Base-by-base conservation (phyloP, 2,113 vertebrate species). In the Scortum barcoo region DNA sequence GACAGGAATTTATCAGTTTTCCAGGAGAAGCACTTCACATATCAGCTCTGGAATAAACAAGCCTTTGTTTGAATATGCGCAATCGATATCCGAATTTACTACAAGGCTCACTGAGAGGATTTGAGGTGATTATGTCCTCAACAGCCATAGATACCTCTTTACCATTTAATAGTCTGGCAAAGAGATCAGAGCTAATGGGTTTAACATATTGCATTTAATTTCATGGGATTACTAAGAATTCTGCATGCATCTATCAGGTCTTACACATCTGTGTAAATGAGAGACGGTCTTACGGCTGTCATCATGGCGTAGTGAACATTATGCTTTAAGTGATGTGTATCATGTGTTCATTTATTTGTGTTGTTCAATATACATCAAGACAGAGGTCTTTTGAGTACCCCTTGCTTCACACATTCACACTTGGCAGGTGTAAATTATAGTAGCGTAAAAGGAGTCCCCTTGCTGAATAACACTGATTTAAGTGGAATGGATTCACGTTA, bases 231-330 rank as follows among this genome's bases (percentile, higher is more conserved):
- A 7, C n/a, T 20, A 7, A 76, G 56, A 83, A 83, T 88, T 80
- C 66, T 78, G 48, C 62, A 36, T 19, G 30, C 16, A 22, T 60
- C 76, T 56, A 36, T 72, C 24, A 80, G 68, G 68, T 83, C 26
- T 89, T 13, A 36, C 78, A 76, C 65, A 6, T 51, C 6, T 24
- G 61, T 80, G 81, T 33, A 67, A 88, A 84, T 76, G 66, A 89
- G 28, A 48, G 5, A 60, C 24, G 17, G 58, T 48, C n/a, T 24
- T 6, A 4, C 5, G 2, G 22, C 56, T 67, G 56, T 81, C 83
- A 66, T 82, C 74, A 22, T 17, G 5, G 10, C 38, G 26, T 36
- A 42, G 63, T 56, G 16, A 5, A 40, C 70, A 5, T 63, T 0
- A 65, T 30, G 36, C 58, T 20, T 50, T 24, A 38, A 36, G 22